Evolutionary conservation across 1,140 invertebrate genomes (phyloP), one percentile per base, ranked within the genome.

Genomic region (Zaprionus davidi): DNA sequence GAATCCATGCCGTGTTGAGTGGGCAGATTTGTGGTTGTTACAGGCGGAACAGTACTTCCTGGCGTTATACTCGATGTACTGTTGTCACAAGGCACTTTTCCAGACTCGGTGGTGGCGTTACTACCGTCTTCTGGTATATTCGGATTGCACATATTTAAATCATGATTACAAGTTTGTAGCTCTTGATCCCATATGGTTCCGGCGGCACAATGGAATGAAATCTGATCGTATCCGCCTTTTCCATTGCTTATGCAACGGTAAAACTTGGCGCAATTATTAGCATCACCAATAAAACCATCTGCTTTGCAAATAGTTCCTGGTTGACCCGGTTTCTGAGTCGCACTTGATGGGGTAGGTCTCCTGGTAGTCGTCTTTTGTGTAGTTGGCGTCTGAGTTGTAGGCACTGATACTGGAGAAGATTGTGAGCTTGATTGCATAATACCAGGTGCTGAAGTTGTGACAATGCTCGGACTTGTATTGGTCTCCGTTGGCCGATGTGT

Each of bases 161-260:
- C 90, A 57, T 96, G 94, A 90, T 96, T 96, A 80, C 96, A 96
- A 2, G 93, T 94, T 70, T 93, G 86, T 13, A 93, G 77, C 1
- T 93, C 77, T 63, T 94, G 93, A 91, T 96, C 95, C 95, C 95
- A 96, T 34, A 95, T 94, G 2, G 95, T 96, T 70, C 95, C 95
- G 22, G 92, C 84, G 1, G 94, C 95, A 82, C 95, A 96, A 57
- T 92, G 93, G 84, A 95, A 96, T 53, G 95, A 93, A 79, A 95
- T 94, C 78, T 93, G 94, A 2, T 80, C 93, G 56, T 93, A 95
- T 2, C 93, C 93, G 17, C 93, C 94, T 34, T 93, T 90, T 2
- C 94, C 94, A 63, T 94, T 93, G 56, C 93, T 88, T 0, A 96
- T 94, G 91, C 96, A 96, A 78, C 95, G 93, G 78, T 96, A 96